Evolutionary conservation across 1,140 invertebrate genomes (phyloP), one percentile per base, ranked within the genome.

Genomic region (Chrysomallon squamiferum): DNA sequence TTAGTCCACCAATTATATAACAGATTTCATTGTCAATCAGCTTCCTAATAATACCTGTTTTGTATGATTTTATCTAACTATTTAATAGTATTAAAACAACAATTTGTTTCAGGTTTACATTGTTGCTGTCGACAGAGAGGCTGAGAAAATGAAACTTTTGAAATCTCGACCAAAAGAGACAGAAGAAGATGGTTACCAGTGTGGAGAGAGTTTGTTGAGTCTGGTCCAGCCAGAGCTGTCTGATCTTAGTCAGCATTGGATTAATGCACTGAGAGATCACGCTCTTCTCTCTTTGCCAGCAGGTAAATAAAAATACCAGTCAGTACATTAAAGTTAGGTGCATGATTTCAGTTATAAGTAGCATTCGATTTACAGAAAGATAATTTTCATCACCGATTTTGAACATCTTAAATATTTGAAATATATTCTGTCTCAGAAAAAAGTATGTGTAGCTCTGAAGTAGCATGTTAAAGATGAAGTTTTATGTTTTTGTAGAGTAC

Each of bases 21-120:
- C n/a, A n/a, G n/a, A n/a, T n/a, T n/a, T n/a, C n/a, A n/a, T n/a
- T n/a, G n/a, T n/a, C n/a, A n/a, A n/a, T n/a, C n/a, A n/a, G n/a
- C n/a, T n/a, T n/a, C n/a, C n/a, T n/a, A n/a, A n/a, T n/a, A n/a
- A n/a, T n/a, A n/a, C n/a, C n/a, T n/a, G n/a, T n/a, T n/a, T n/a
- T n/a, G n/a, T n/a, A n/a, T n/a, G n/a, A n/a, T n/a, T n/a, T n/a
- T n/a, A n/a, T n/a, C n/a, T n/a, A n/a, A n/a, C n/a, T n/a, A n/a
- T n/a, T n/a, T n/a, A n/a, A n/a, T n/a, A n/a, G n/a, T n/a, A n/a
- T n/a, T n/a, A n/a, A n/a, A n/a, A n/a, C n/a, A n/a, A n/a, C n/a
- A n/a, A n/a, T n/a, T n/a, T n/a, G n/a, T n/a, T n/a, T n/a, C 73
- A 92, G 91, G 93, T 97, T 0, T 97, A 97, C 82, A 94, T 96